Percentiles rank a stretch among this genome's conserved stretches.
These are phyloP conservation scores for Bubo blakistoni DNA, from an alignment of 2,113 vertebrate genomes.

Conservation along the genomic window DNA sequence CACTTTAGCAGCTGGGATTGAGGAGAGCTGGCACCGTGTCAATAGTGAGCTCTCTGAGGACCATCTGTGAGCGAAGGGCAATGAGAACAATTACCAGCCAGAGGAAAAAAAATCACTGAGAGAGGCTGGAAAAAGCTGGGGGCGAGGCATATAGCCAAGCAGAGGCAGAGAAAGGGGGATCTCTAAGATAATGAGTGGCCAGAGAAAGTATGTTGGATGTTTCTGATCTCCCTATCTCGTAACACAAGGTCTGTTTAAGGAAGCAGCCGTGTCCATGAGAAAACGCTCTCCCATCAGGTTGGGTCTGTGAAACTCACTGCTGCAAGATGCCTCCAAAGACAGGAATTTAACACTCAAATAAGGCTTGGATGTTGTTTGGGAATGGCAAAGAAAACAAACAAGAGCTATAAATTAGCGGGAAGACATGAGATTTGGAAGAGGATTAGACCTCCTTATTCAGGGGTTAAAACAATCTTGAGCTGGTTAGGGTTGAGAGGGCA, in stretches of 20 bases:
- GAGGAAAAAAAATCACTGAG: not conserved
- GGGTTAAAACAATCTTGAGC: not conserved
- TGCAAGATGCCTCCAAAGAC: not conserved
- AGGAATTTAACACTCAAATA: not conserved
- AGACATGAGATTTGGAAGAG: not conserved
- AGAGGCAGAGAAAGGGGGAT: not conserved
- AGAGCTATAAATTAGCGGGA: not conserved
- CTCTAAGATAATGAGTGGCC: not conserved
- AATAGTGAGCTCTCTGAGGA: constrained; percentile 2
- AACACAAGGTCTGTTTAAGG: not conserved
- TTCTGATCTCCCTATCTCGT: not conserved
- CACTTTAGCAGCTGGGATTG: constrained; percentile 35
- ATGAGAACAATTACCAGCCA: constrained; percentile 41
- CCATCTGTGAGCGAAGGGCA: constrained; percentile 50
- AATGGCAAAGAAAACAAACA: not conserved
- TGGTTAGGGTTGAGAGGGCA: not conserved
- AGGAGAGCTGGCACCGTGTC: constrained; percentile 31
- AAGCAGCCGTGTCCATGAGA: not conserved
- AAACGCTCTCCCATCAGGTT: not conserved
- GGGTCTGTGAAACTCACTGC: not conserved
- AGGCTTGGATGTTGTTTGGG: not conserved
- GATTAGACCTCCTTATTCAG: not conserved
- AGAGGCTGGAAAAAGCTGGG: constrained; percentile 3
- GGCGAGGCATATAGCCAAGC: not conserved
- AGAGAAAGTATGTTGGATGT: not conserved